Percentiles rank a stretch among this genome's conserved stretches.
Evolutionary conservation across 2,797 vertebrate genomes (phyloP).

Genomic region (Sciaenops ocellatus): DNA sequence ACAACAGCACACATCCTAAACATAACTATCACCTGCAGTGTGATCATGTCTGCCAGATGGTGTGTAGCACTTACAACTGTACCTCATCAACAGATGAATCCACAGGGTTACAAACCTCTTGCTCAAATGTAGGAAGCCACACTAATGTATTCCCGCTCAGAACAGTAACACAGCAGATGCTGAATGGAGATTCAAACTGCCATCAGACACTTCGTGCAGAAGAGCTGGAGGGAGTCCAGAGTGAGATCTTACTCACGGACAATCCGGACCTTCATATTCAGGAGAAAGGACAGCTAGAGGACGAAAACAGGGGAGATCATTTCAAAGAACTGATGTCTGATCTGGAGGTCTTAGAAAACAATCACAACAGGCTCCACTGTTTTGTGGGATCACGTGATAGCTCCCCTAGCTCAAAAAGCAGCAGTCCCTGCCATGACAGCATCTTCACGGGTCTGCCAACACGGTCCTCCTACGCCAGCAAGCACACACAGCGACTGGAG

Average conservation of each 20-base stretch:
- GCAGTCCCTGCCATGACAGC: conserved; percentile 68
- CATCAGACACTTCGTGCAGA: conserved; percentile 80
- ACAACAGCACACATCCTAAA: conserved; percentile 79
- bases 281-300: conserved; percentile 88
- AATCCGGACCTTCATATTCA: conserved; percentile 83
- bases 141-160: background rate
- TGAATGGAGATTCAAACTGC: conserved; percentile 72
- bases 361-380: conserved; percentile 84
- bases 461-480: conserved; percentile 87
- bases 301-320: conserved; percentile 73
- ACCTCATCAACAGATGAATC: conserved; percentile 33
- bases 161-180: conserved; percentile 13
- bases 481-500: conserved; percentile 91
- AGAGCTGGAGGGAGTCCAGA: conserved; percentile 81
- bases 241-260: conserved; percentile 83
- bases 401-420: conserved; percentile 76
- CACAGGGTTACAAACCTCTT: conserved; percentile 21
- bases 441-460: conserved; percentile 81
- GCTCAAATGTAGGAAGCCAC: conserved; percentile 14
- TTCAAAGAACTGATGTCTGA: conserved; percentile 87
- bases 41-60: conserved; percentile 17
- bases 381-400: conserved; percentile 77
- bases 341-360: conserved; percentile 90
- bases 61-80: conserved; percentile 21
- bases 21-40: background rate